Percentiles rank a stretch among this genome's conserved stretches.
Conservation (phyloP, 2,888 invertebrate genomes). For the Sycophila texana region DNA sequence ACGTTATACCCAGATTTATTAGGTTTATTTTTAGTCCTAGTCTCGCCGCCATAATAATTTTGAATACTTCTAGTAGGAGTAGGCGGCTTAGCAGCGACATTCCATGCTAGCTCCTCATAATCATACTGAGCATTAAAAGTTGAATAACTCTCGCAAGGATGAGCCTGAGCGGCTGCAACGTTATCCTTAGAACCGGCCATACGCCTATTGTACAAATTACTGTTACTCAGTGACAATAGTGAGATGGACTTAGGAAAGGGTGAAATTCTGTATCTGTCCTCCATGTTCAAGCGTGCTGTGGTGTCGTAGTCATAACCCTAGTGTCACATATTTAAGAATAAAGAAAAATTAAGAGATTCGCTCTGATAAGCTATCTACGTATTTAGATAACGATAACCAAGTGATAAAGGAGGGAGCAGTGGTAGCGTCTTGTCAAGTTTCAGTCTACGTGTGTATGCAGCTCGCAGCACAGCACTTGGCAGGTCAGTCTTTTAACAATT, state of each 20-base stretch:
- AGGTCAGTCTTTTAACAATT: slow-evolving; percentile 23
- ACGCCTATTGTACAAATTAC: slow-evolving; percentile 70
- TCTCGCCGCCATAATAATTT: slow-evolving; percentile 49
- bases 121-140: slow-evolving; percentile 18
- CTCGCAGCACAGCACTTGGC: slow-evolving; percentile 27
- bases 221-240: slow-evolving; percentile 56
- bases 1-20: slow-evolving; percentile 48
- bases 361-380: slow-evolving; percentile 41
- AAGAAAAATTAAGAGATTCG: neutral
- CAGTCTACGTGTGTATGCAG: neutral
- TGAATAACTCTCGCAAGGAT: neutral
- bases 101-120: slow-evolving; percentile 52
- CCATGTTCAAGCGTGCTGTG: slow-evolving; percentile 49
- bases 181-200: slow-evolving; percentile 58
- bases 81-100: slow-evolving; percentile 58
- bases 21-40: slow-evolving; percentile 31
- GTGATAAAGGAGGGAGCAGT: slow-evolving; percentile 1
- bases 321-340: too few species aligned
- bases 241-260: slow-evolving; percentile 66
- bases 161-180: neutral
- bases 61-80: slow-evolving; percentile 31
- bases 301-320: too few species aligned
- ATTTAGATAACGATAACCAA: slow-evolving; percentile 20
- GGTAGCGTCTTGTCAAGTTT: neutral
- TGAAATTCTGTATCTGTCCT: slow-evolving; percentile 54